Base-by-base conservation (phyloP, 2,888 invertebrate species). In the Trichopoda pennipes region DNA sequence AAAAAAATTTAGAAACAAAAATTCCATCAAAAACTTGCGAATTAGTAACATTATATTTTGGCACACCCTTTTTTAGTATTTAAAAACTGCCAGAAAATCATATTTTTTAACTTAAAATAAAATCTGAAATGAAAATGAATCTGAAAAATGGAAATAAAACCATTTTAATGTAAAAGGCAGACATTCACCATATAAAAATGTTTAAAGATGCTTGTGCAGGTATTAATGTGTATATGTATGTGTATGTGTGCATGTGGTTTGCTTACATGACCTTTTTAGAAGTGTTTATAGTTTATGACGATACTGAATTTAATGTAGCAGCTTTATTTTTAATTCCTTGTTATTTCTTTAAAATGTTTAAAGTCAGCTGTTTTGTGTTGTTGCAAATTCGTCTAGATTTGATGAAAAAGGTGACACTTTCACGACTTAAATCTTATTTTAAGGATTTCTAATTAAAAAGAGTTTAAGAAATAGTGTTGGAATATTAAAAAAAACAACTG, bases 271-370 rank as follows among this genome's bases (percentile, higher is more conserved):
- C 66, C 68, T 68, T 68, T 68, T 42, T 12, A 42, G 21, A n/a
- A 19, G 32, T 16, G 19, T 35, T 51, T 6, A 49, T 51, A 47
- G 16, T 32, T 51, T 16, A 16, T 44, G 42, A 44, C 42, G n/a
- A 44, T 12, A 9, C 23, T 17, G 19, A 28, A 14, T 44, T 66
- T 38, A 38, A 38, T 35, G 3, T 6, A 28, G 0, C 51, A 28
- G 55, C 17, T 56, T 35, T 64, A 64, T 74, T 56, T 64, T 23
- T 75, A 66, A 58, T 49, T 58, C 38, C 19, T 75, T 58, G 8
- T 56, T 55, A 63, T 73, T 44, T 44, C 0, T 28, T 69, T 35
- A 19, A 51, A 51, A 38, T 21, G 12, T 16, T 8, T 16, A 17
- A 38, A 47, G 64, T 49, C 64, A 66, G 14, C 6, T 17, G 10